Base-by-base conservation (phyloP, 2,113 vertebrate genomes). In the Sitta europaea region DNA sequence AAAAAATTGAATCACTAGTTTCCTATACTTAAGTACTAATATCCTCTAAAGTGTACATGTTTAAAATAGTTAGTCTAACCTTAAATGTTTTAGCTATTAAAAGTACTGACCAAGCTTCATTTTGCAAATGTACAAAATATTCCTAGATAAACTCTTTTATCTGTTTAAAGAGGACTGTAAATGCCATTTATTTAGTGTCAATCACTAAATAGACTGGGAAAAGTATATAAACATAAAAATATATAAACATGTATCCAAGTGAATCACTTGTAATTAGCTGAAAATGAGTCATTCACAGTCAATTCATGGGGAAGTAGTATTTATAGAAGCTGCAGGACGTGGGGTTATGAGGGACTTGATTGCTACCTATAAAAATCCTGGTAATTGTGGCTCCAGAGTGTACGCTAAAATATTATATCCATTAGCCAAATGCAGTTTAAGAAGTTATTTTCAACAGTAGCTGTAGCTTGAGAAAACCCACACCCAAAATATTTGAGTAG, bases 61-160 rank as follows among this genome's bases (percentile, higher is more conserved):
- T 96, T 96, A 96, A 97, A 92, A 72, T 92, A 94, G 71, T 79
- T 24, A 97, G 95, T n/a, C n/a, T n/a, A 97, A 88, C 28, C 67
- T 90, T 29, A 61, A 58, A 86, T 66, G 29, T 48, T 85, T 97
- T 76, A 86, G 71, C 72, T 63, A 86, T 93, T 96, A 29, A 55
- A 70, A 89, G 45, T 55, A 78, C 40, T 25, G 68, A 53, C 25
- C 57, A 86, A 96, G 63, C 51, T 33, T 93, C 76, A 76, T 88
- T 95, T 85, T 90, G 36, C 54, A 51, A 74, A 74, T 21, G 35
- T 42, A 90, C 8, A 80, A 94, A 86, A 92, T 57, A 47, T n/a
- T 70, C 28, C 43, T 43, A 86, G 54, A 57, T 57, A 43, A 97
- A 86, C 33, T 83, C 63, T 66, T 81, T 43, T 71, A 78, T 45